Evolutionary conservation across 2,113 vertebrate species (phyloP).

Genomic region (Syngnathus floridae): DNA sequence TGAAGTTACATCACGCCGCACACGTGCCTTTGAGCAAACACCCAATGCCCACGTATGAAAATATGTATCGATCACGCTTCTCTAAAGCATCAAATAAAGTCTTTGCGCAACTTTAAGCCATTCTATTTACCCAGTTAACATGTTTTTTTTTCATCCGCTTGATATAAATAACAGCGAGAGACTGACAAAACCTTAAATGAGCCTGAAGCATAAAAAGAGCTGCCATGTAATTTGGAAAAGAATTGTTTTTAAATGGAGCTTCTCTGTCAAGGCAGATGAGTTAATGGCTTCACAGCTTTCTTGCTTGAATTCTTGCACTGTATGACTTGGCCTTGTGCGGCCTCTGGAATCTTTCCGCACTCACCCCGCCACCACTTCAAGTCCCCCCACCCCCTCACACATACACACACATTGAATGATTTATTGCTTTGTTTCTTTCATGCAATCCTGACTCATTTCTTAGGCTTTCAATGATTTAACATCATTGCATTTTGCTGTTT

Average conservation of each 20-base stretch:
- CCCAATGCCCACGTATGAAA: too few species aligned
- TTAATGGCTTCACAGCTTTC: conserved; percentile 20
- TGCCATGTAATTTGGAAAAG: neutral
- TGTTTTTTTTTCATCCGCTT: neutral
- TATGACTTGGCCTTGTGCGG: conserved; percentile 36
- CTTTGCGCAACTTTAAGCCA: neutral
- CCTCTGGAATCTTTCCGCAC: conserved; percentile 26
- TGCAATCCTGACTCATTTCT: neutral
- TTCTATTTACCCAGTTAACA: neutral
- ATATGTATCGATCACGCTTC: too few species aligned
- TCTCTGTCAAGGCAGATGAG: conserved; percentile 29
- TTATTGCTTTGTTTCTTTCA: neutral
- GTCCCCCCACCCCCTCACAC: neutral
- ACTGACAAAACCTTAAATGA: neutral
- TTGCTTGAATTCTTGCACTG: conserved; percentile 41
- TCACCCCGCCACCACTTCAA: neutral
- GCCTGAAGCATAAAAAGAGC: neutral
- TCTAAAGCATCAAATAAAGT: too few species aligned
- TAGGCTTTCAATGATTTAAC: neutral
- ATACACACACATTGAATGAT: neutral
- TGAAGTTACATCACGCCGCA: too few species aligned
- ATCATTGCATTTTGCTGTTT: neutral
- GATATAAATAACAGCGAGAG: neutral
- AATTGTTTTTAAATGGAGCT: conserved; percentile 21
- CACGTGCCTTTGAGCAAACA: too few species aligned